Conservation (phyloP, 2,888 invertebrate genomes). For the Rhodophaea formosa region DNA sequence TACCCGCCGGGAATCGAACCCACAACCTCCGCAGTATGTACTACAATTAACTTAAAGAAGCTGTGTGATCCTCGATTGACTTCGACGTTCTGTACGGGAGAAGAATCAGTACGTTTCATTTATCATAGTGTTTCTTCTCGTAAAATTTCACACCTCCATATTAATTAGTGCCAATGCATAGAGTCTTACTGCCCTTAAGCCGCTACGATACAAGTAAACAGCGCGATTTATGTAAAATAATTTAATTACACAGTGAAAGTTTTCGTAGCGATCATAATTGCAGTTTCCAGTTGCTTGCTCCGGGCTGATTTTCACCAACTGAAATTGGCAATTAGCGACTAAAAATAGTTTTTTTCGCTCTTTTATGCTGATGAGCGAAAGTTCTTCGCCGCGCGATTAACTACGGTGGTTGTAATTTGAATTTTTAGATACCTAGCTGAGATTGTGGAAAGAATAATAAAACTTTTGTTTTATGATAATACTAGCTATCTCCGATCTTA, state of each 20-base stretch:
- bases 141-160: neutral
- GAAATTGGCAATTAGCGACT: constrained; percentile 51
- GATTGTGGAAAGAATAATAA: constrained; percentile 14
- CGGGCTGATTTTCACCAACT: constrained; percentile 36
- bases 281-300: constrained; percentile 37
- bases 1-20: too few relatives aligned
- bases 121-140: neutral
- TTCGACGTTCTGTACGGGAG: too few relatives aligned
- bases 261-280: constrained; percentile 43
- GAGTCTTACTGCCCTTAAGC: neutral
- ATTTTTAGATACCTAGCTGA: constrained; percentile 18
- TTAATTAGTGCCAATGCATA: neutral
- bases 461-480: constrained; percentile 21
- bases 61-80: too few relatives aligned
- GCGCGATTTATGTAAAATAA: constrained; percentile 23
- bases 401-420: constrained; percentile 24
- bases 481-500: constrained; percentile 21
- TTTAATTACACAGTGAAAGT: constrained; percentile 25
- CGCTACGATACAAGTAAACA: constrained; percentile 12
- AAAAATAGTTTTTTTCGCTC: constrained; percentile 37
- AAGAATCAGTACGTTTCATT: neutral
- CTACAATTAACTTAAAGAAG: too few relatives aligned
- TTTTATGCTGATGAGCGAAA: constrained; percentile 25
- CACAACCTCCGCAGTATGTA: too few relatives aligned
- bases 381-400: constrained; percentile 24